Evolutionary conservation across 2,113 vertebrate species (phyloP).

Genomic region (Pluvianellus socialis): DNA sequence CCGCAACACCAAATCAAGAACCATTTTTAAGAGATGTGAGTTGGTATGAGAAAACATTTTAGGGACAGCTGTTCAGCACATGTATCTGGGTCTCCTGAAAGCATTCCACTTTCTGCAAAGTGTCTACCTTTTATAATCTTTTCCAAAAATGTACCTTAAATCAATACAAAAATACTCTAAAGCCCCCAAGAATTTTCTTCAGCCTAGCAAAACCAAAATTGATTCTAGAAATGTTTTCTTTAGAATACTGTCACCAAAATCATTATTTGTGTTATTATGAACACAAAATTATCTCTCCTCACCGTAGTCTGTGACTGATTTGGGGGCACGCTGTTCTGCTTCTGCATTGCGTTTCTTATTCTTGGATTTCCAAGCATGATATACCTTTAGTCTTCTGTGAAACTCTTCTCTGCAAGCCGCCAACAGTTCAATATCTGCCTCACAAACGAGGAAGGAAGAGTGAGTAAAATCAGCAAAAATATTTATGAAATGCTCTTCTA

Average conservation of each 20-base stretch:
- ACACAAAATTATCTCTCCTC: constrained; percentile 31
- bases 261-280: neutral
- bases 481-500: constrained; percentile 28
- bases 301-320: constrained; percentile 95
- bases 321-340: constrained; percentile 89
- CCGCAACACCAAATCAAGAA: neutral
- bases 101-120: neutral
- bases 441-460: neutral
- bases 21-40: neutral
- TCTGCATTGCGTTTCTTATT: constrained; percentile 96
- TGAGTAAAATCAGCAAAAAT: neutral
- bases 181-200: neutral
- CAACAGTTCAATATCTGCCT: constrained; percentile 92
- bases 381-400: constrained; percentile 95
- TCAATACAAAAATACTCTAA: neutral
- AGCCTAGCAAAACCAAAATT: neutral
- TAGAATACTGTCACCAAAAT: neutral
- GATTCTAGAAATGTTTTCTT: neutral
- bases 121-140: neutral
- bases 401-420: constrained; percentile 97
- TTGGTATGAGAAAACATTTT: neutral
- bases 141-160: neutral
- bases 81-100: neutral
- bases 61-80: neutral
- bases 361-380: constrained; percentile 98